These are phyloP conservation scores for Operophtera brumata DNA, from an alignment of 2,888 invertebrate species.

Conservation along the genomic window DNA sequence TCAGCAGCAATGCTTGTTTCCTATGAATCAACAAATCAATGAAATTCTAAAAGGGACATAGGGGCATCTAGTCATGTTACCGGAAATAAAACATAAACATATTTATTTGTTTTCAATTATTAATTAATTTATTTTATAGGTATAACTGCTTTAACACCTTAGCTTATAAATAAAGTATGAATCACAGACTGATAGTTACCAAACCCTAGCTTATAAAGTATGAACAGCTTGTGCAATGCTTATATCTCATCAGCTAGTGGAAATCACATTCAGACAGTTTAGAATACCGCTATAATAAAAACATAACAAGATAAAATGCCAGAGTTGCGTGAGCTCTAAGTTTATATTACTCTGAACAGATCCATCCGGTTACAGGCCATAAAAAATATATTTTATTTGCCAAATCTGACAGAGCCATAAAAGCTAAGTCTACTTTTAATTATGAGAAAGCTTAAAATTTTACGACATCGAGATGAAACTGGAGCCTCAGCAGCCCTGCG, in stretches of 20 bases:
- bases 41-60: background rate
- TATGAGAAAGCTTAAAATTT: constrained; percentile 20
- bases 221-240: background rate
- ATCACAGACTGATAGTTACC: background rate
- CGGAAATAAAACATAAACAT: background rate
- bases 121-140: background rate
- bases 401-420: constrained; percentile 23
- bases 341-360: constrained; percentile 5
- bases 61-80: background rate
- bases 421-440: constrained; percentile 19
- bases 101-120: background rate
- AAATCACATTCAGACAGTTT: background rate
- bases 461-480: constrained; percentile 15
- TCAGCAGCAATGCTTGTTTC: background rate
- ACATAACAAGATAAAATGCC: background rate
- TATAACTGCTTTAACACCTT: background rate
- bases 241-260: background rate
- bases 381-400: constrained; percentile 23
- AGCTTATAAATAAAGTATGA: background rate
- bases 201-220: background rate
- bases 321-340: background rate
- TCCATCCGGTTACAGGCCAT: constrained; percentile 12
- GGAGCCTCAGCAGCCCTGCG: background rate
- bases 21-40: constrained; percentile 7
- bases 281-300: background rate